Evolutionary conservation across 2,797 vertebrate species (phyloP), one percentile per base, ranked within the genome.

Genomic region (Uromys caudimaculatus): DNA sequence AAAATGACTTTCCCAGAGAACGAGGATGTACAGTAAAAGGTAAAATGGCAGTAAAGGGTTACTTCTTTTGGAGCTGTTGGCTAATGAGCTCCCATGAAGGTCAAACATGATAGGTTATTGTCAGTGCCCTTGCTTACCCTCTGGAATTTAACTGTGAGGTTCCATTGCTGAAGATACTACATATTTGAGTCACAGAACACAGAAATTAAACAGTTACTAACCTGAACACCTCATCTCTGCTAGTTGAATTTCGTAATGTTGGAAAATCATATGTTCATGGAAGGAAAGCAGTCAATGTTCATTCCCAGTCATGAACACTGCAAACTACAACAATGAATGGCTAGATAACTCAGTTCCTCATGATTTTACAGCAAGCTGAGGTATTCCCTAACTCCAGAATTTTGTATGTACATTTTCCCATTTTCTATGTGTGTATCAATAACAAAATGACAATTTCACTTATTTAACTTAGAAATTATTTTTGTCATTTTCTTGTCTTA

Each of bases 401-500:
- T 73, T 73, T 73, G 38, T 3, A n/a, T 38, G 19, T 71, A 71
- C 17, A 71, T 1, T 21, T 71, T 71, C 2, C 7, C 17, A 69
- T 23, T 41, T 41, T 73, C 19, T 73, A 41, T 73, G 19, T 73
- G 19, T 73, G 19, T 71, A 41, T 73, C 38, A 73, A 11, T 41
- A 73, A 23, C 38, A 41, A 73, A 41, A 71, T 73, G 38, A 73
- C 21, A 41, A 73, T 41, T 73, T 41, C 9, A 73, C 19, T 73
- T 23, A 11, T 73, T 73, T 73, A 73, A 23, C 24, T 73, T 41
- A 38, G 19, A 41, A 73, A 35, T 14, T 35, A 67, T 35, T 67
- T 23, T 38, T 41, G 41, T 76, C 12, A 47, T 91, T 96, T 92
- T 90, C 38, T 91, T 97, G 56, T 23, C 23, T 90, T 93, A 92